Evolutionary conservation across 2,113 vertebrate genomes (phyloP).

Genomic region (Tenebrosternarchus preto): DNA sequence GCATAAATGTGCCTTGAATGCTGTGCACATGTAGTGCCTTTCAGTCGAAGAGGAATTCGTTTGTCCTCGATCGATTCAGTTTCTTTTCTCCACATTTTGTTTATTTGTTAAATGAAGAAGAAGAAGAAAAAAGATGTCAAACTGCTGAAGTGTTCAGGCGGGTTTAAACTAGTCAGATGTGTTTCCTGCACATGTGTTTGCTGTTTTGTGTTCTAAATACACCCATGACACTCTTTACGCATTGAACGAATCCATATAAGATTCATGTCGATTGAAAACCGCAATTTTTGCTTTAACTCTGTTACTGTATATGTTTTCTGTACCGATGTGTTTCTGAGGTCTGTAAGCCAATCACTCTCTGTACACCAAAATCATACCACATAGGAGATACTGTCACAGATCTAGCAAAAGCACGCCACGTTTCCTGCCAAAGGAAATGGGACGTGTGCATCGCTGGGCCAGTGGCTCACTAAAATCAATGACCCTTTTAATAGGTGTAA

Average conservation of each 20-base stretch:
- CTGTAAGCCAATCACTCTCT: background rate
- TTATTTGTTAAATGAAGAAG: conserved; percentile 12
- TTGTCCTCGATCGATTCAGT: conserved; percentile 24
- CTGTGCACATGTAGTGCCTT: conserved; percentile 13
- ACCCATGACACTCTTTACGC: background rate
- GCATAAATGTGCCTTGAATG: conserved; percentile 40
- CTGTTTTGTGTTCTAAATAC: background rate
- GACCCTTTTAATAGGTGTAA: conserved; percentile 26
- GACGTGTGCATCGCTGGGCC: conserved; percentile 1
- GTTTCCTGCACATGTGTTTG: background rate
- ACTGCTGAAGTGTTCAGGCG: conserved; percentile 64
- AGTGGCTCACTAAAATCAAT: conserved; percentile 24
- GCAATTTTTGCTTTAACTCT: background rate
- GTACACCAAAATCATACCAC: background rate
- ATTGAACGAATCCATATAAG: background rate
- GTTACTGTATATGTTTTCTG: background rate
- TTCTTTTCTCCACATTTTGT: conserved; percentile 5
- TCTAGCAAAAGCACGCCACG: background rate
- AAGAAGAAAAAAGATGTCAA: conserved; percentile 55
- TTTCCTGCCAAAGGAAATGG: conserved; percentile 18
- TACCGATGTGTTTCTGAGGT: background rate
- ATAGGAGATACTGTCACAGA: background rate
- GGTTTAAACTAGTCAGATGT: conserved; percentile 33
- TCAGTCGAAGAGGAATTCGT: conserved; percentile 27
- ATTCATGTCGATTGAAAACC: background rate